Evolutionary conservation across 2,113 vertebrate species (phyloP), one percentile per base, ranked within the genome.

Genomic region (Erythrolamprus reginae): DNA sequence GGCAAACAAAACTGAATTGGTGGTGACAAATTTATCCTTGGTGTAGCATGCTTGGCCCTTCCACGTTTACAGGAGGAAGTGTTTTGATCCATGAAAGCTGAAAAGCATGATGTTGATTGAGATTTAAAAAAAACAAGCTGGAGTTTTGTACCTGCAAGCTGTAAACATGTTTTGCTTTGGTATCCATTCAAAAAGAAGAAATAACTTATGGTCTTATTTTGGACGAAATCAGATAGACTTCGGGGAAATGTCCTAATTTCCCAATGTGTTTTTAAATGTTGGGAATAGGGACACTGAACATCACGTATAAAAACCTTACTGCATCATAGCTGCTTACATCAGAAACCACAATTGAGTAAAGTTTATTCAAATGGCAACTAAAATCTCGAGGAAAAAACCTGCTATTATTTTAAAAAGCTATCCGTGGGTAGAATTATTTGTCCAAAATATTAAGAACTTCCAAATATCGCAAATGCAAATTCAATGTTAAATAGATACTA

Each of bases 91-190:
- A 0, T 5, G 8, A 0, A 0, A 89, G 88, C 24, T 55, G 56
- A 58, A 90, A 92, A 28, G n/a, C 1, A 6, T 0, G 1, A 50
- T 0, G 1, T 7, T 86, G 89, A 88, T 1, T 6, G 65, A 92
- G 51, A 90, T 48, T 23, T 47, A 15, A 82, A 90, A 84, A 84
- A 90, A 89, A 88, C 61, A 24, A 84, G 89, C 4, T 83, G 51
- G 91, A 38, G 56, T 58, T 91, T 89, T 91, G 91, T 90, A 90
- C 92, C 52, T n/a, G 77, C 21, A 88, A 17, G 61, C 5, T 61
- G 47, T 82, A 24, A 85, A 9, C 0, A 1, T 70, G 1, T 92
- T 92, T 93, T 85, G 45, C 50, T 87, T 92, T 61, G 1, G 53
- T 58, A 38, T 56, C 92, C 90, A 77, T 28, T 17, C 55, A 33